phyloP scores from a whole-genome alignment of 2,888 invertebrate species.

The Acleris cristana region DNA sequence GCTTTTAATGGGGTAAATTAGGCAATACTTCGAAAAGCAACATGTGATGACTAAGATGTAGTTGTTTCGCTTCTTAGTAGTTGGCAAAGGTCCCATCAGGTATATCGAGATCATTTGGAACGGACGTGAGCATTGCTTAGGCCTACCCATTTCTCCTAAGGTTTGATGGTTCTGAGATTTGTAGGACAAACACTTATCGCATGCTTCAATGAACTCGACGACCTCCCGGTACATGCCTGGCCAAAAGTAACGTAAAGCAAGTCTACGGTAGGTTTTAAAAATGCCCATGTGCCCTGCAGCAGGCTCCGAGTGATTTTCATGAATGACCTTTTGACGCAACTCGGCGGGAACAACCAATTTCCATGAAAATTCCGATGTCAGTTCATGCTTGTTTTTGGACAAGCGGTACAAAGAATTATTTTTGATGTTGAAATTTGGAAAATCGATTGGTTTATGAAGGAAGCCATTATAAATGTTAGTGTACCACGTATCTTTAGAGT shows the following conservation, averaged over 20 bases:
- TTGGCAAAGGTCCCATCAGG: conserved; percentile 4
- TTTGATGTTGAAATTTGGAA: background rate
- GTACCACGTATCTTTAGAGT: conserved; percentile 5
- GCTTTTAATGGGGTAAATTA: conserved; percentile 38
- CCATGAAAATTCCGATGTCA: background rate
- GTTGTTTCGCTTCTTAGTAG: conserved; percentile 31
- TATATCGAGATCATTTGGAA: conserved; percentile 41
- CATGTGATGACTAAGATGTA: conserved; percentile 41
- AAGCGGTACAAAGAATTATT: conserved; percentile 1
- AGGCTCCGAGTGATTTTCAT: too few relatives aligned
- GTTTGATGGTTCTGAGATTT: conserved; percentile 22
- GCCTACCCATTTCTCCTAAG: conserved; percentile 32
- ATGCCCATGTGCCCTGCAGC: too few relatives aligned
- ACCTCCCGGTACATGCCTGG: background rate
- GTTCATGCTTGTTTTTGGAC: conserved; percentile 2
- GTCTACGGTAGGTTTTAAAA: too few relatives aligned
- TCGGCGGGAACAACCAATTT: conserved; percentile 1
- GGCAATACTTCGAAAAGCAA: conserved; percentile 44
- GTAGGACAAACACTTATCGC: background rate
- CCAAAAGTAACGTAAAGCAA: too few relatives aligned
- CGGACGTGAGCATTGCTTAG: too few relatives aligned
- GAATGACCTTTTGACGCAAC: background rate
- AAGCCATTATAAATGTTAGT: conserved; percentile 6
- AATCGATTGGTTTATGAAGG: background rate
- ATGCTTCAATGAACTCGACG: background rate